These are phyloP conservation scores for Rhynchomys soricoides DNA, from an alignment of 2,113 vertebrate genomes.

Conservation along the genomic window DNA sequence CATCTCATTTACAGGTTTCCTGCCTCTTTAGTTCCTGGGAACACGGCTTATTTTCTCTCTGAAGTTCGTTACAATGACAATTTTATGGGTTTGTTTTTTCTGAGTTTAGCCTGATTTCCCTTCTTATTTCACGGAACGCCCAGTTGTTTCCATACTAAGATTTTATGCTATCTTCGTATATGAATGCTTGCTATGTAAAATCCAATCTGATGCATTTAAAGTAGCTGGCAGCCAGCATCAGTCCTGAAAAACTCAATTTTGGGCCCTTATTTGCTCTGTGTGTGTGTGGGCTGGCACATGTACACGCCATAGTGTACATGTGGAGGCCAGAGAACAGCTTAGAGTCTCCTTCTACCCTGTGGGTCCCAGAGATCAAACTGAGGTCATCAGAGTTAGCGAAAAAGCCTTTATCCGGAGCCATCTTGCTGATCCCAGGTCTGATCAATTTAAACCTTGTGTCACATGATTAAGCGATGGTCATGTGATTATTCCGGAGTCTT, in stretches of 20 bases:
- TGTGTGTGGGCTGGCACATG: no score
- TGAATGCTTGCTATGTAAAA: background rate
- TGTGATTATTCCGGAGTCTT: rapidly evolving
- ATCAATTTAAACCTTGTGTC: background rate
- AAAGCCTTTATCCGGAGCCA: background rate
- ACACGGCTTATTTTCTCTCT: background rate
- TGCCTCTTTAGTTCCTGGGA: background rate
- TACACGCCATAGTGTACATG: background rate
- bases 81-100: background rate
- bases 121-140: background rate
- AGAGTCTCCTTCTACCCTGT: background rate
- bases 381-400: no score
- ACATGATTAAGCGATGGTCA: background rate
- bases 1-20: slow-evolving; percentile 40
- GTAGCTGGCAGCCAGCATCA: background rate
- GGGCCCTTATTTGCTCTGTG: background rate
- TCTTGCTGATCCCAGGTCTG: background rate
- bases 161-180: slow-evolving; percentile 18
- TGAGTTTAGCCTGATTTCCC: background rate
- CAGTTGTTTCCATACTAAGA: background rate
- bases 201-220: background rate
- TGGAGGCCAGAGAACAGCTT: background rate
- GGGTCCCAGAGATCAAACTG: background rate
- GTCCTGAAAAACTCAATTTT: background rate
- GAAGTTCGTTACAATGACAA: background rate